Conservation (phyloP, 2,888 invertebrate species). For the Hypsopygia costalis region DNA sequence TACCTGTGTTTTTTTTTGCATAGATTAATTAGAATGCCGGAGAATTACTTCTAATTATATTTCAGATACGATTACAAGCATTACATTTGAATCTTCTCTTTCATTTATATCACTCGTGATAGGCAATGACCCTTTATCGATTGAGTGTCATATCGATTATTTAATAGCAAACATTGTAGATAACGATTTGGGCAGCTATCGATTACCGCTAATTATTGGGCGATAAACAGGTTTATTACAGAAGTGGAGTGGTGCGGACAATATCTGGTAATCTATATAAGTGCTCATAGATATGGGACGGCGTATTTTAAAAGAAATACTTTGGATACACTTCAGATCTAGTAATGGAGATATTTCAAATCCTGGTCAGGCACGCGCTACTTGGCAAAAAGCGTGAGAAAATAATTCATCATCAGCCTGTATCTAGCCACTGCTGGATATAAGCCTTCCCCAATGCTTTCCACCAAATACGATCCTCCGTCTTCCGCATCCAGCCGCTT, state of each 20-base stretch:
- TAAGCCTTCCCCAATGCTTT: too few relatives aligned
- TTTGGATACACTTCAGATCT: not conserved
- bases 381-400: too few relatives aligned
- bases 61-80: too few relatives aligned
- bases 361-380: not conserved
- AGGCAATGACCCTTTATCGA: constrained; percentile 73
- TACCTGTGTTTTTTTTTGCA: too few relatives aligned
- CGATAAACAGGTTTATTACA: constrained; percentile 70
- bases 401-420: too few relatives aligned
- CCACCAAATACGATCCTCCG: too few relatives aligned
- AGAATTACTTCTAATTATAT: too few relatives aligned
- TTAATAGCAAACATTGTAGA: constrained; percentile 75
- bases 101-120: constrained; percentile 23
- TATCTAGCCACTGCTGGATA: too few relatives aligned
- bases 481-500: too few relatives aligned
- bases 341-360: not conserved
- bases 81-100: constrained; percentile 7
- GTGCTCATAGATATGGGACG: constrained; percentile 24
- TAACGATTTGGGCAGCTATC: constrained; percentile 71
- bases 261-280: constrained; percentile 37
- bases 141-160: constrained; percentile 68
- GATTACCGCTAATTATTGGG: constrained; percentile 71
- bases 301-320: not conserved
- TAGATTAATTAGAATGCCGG: too few relatives aligned
- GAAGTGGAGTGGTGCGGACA: constrained; percentile 54